These are phyloP conservation scores for Tiliacea citrago DNA, from an alignment of 2,888 invertebrate genomes.

Conservation along the genomic window DNA sequence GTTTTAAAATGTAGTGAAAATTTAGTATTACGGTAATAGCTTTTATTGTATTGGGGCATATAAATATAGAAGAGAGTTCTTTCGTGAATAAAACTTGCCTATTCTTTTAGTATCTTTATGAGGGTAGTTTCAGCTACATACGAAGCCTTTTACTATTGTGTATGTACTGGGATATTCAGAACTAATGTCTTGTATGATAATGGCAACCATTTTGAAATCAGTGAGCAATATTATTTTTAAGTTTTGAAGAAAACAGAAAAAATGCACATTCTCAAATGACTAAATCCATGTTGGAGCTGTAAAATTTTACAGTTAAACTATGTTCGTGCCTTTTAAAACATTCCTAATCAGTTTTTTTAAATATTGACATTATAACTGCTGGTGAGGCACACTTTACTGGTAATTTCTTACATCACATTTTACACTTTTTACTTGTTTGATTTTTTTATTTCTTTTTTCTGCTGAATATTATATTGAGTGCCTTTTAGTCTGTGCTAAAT, in stretches of 20 bases:
- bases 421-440: too few relatives aligned
- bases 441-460: too few relatives aligned
- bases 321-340: background rate
- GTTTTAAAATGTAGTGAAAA: constrained; percentile 69
- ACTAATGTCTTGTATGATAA: constrained; percentile 30
- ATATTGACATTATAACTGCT: too few relatives aligned
- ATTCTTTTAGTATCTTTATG: constrained; percentile 58
- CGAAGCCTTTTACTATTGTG: constrained; percentile 34
- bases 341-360: background rate
- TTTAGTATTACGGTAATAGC: constrained; percentile 66
- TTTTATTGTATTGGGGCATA: constrained; percentile 63
- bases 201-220: constrained; percentile 9
- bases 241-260: too few relatives aligned
- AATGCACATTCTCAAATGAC: background rate
- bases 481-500: too few relatives aligned
- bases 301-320: background rate
- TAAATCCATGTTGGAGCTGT: background rate
- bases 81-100: constrained; percentile 55
- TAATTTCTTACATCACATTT: too few relatives aligned
- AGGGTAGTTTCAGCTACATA: constrained; percentile 31
- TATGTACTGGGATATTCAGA: constrained; percentile 26
- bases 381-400: too few relatives aligned
- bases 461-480: too few relatives aligned
- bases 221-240: background rate
- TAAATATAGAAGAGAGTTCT: constrained; percentile 57